Percentiles rank a stretch among this genome's conserved stretches.
phyloP scores from a whole-genome alignment of 2,888 invertebrate species.

The Nematopogon swammerdamellus region DNA sequence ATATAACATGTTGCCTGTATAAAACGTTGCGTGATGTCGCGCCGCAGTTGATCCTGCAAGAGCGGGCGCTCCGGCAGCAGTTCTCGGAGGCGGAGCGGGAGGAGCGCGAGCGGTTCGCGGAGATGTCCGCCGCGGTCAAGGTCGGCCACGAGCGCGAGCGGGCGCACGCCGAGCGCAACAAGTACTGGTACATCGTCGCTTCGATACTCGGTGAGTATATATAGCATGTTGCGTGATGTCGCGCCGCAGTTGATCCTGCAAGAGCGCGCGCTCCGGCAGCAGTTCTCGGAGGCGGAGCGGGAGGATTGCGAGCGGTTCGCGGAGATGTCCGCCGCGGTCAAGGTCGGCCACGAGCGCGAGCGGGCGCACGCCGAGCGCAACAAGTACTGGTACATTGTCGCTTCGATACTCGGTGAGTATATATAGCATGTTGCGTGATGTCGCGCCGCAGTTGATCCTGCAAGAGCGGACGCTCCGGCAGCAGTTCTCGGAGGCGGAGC shows the following conservation, averaged over 20 bases:
- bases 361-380: slow-evolving; percentile 77
- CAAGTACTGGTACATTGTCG: slow-evolving; percentile 80
- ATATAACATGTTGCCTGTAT: too few relatives aligned
- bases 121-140: slow-evolving; percentile 71
- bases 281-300: slow-evolving; percentile 65
- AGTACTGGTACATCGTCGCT: slow-evolving; percentile 79
- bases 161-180: slow-evolving; percentile 76
- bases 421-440: too few relatives aligned
- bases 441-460: slow-evolving; percentile 52
- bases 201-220: slow-evolving; percentile 54
- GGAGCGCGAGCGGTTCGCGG: slow-evolving; percentile 72
- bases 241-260: slow-evolving; percentile 54
- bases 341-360: slow-evolving; percentile 81
- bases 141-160: slow-evolving; percentile 82
- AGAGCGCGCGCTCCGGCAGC: slow-evolving; percentile 59
- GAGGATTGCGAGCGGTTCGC: slow-evolving; percentile 74
- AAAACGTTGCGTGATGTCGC: too few relatives aligned
- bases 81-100: slow-evolving; percentile 66
- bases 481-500: slow-evolving; percentile 63
- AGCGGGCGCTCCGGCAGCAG: slow-evolving; percentile 57
- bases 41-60: slow-evolving; percentile 57
- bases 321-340: slow-evolving; percentile 68
- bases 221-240: too few relatives aligned
- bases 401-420: slow-evolving; percentile 57
- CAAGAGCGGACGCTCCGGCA: slow-evolving; percentile 61